A percentile compares a stretch with the other conserved stretches of the same genome.
Evolutionary conservation across 1,140 invertebrate species (phyloP).

Genomic region (Heliconius eleuchia): DNA sequence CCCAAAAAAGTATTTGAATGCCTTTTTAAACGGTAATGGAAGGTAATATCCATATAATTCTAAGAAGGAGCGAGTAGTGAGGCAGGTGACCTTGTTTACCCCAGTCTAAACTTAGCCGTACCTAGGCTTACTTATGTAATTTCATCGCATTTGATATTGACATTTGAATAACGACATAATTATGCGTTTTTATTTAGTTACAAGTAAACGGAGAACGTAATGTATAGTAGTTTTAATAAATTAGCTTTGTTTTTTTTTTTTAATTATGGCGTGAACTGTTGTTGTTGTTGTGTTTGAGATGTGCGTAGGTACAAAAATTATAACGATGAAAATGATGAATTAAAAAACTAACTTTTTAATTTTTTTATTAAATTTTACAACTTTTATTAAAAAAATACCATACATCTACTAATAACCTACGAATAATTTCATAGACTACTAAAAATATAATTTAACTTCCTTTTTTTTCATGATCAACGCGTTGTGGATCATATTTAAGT

Average conservation of each 20-base stretch:
- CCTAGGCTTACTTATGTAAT: slow-evolving; percentile 46
- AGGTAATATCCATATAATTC: slow-evolving; percentile 32
- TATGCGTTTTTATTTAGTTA: slow-evolving; percentile 11
- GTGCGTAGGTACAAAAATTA: not conserved
- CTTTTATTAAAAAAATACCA: no score
- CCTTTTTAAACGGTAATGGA: slow-evolving; percentile 10
- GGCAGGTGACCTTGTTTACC: slow-evolving; percentile 73
- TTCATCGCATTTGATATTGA: slow-evolving; percentile 37
- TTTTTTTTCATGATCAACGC: no score
- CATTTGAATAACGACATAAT: slow-evolving; percentile 23
- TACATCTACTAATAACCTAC: no score
- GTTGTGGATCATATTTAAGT: no score
- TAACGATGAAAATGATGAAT: not conserved
- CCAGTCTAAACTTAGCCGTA: slow-evolving; percentile 55
- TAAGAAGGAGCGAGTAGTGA: slow-evolving; percentile 58
- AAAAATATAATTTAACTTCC: no score
- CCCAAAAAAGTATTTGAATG: not conserved
- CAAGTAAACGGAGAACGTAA: not conserved
- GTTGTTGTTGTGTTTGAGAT: not conserved
- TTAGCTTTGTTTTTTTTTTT: not conserved
- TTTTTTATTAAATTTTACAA: no score
- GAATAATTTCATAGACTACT: no score
- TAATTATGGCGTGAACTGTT: not conserved
- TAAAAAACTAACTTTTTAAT: no score
- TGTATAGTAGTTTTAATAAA: not conserved